Percentiles rank a stretch among this genome's conserved stretches.
Conservation (phyloP, 2,797 vertebrate genomes). For the Sarcophilus harrisii region DNA sequence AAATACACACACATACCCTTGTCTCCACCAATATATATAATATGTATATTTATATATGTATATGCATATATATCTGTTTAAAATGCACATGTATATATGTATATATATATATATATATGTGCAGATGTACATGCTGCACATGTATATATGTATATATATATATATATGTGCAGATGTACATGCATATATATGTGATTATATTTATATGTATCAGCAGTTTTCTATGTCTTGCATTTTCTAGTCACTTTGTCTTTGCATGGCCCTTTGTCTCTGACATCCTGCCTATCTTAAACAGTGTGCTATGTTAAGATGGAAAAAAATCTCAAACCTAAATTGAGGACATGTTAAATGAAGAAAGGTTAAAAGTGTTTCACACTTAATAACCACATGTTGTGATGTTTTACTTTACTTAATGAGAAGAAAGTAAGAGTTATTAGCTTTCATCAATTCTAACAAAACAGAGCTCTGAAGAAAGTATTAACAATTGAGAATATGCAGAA, state of each 20-base stretch:
- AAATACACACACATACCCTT: too few relatives aligned
- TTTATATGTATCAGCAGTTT: not conserved
- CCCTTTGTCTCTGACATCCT: not conserved
- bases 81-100: too few relatives aligned
- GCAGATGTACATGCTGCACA: too few relatives aligned
- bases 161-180: too few relatives aligned
- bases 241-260: not conserved
- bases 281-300: not conserved
- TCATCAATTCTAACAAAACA: not conserved
- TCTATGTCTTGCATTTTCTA: not conserved
- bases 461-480: not conserved
- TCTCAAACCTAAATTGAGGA: constrained; percentile 33
- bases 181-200: too few relatives aligned
- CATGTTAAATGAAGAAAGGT: not conserved
- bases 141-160: too few relatives aligned
- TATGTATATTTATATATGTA: too few relatives aligned
- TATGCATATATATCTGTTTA: too few relatives aligned
- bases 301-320: constrained; percentile 4
- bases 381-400: not conserved
- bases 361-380: not conserved
- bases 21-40: too few relatives aligned
- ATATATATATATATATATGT: too few relatives aligned
- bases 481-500: not conserved
- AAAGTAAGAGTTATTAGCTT: not conserved
- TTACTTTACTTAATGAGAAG: not conserved